Percentiles rank a stretch among this genome's conserved stretches.
Evolutionary conservation across 1,140 invertebrate genomes (phyloP).

Genomic region (Chironomus tepperi): DNA sequence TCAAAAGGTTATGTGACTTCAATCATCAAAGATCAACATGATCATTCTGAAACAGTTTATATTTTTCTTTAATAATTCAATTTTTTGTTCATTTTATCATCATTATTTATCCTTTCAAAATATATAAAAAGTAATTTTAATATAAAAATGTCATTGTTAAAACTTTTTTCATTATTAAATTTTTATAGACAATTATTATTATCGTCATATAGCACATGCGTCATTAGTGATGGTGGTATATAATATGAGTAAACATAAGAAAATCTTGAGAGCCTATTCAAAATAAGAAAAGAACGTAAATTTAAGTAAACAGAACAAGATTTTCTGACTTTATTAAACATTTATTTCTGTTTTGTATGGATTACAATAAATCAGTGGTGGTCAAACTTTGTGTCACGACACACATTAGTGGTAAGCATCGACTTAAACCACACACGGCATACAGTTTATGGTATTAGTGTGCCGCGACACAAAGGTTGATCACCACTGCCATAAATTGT

Average conservation of each 20-base stretch:
- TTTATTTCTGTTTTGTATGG: not conserved
- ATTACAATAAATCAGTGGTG: too few relatives aligned
- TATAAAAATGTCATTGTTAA: not conserved
- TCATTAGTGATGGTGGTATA: slow-evolving; percentile 1
- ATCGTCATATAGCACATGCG: slow-evolving; percentile 6
- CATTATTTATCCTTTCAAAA: not conserved
- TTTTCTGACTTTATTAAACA: not conserved
- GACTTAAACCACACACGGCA: too few relatives aligned
- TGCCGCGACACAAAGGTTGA: too few relatives aligned
- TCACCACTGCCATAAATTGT: too few relatives aligned
- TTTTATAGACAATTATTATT: slow-evolving; percentile 9
- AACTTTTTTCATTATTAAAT: not conserved
- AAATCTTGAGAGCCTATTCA: not conserved
- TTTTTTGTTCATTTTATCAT: not conserved
- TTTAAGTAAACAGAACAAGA: not conserved
- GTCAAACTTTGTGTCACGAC: too few relatives aligned
- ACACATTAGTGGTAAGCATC: too few relatives aligned
- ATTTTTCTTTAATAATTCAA: too few relatives aligned
- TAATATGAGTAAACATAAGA: slow-evolving; percentile 1
- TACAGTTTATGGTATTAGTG: too few relatives aligned
- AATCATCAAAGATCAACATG: too few relatives aligned
- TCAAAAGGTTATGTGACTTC: too few relatives aligned
- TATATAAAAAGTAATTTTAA: slow-evolving; percentile 3
- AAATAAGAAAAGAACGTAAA: not conserved
- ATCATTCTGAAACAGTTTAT: too few relatives aligned